phyloP scores from a whole-genome alignment of 2,888 invertebrate species.

The Norana najaformis region DNA sequence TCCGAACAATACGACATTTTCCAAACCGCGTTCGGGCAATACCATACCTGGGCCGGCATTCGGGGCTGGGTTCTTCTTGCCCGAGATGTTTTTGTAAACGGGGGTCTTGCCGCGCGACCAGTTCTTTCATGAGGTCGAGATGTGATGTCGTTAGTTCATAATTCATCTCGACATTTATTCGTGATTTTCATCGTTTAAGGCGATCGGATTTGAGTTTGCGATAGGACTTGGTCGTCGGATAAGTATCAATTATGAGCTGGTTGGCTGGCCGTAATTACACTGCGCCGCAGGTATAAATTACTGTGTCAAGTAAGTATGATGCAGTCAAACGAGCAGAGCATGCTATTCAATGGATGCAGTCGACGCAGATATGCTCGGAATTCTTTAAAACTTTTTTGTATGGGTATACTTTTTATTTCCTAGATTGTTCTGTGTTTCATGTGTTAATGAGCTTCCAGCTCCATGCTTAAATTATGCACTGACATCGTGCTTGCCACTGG shows the following conservation, averaged over 20 bases:
- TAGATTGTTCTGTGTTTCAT: neutral
- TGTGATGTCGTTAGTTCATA: neutral
- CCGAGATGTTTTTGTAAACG: neutral
- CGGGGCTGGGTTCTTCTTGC: neutral
- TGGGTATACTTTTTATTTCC: neutral
- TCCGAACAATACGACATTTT: neutral
- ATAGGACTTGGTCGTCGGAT: neutral
- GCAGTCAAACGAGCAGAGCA: neutral
- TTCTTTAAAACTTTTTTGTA: neutral
- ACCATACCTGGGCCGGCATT: neutral
- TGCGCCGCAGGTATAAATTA: neutral
- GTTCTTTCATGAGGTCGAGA: neutral
- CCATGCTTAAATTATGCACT: neutral
- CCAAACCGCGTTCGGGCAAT: neutral
- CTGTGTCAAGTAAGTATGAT: neutral
- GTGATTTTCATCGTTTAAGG: neutral
- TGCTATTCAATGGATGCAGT: neutral
- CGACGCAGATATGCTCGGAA: constrained; percentile 13
- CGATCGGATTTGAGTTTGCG: neutral
- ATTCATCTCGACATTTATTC: constrained; percentile 6
- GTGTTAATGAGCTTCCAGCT: neutral
- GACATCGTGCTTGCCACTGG: neutral
- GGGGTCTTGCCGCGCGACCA: neutral
- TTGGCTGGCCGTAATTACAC: neutral
- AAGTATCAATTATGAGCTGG: constrained; percentile 7